A percentile compares a stretch with the other conserved stretches of the same genome.
Evolutionary conservation across 1,140 invertebrate species (phyloP).

Genomic region (Telenomus remus): DNA sequence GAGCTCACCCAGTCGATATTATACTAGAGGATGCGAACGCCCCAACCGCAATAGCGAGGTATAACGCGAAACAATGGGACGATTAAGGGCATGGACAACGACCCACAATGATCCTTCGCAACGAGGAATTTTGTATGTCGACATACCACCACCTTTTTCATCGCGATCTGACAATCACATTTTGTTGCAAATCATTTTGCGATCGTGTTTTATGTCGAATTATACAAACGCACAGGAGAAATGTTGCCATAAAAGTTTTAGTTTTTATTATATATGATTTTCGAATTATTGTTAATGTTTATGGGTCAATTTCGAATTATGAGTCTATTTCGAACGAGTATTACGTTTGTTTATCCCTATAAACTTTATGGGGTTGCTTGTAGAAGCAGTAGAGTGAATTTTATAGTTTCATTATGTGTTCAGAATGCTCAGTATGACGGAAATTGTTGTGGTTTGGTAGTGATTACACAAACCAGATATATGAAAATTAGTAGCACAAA

Average conservation of each 20-base stretch:
- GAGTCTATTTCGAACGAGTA: slow-evolving; percentile 25
- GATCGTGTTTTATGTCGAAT: slow-evolving; percentile 33
- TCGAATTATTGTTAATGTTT: slow-evolving; percentile 45
- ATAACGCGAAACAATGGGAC: slow-evolving; percentile 58
- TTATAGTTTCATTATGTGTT: slow-evolving; percentile 19
- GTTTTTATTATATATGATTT: slow-evolving; percentile 18
- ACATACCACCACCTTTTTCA: slow-evolving; percentile 40
- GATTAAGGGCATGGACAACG: slow-evolving; percentile 59
- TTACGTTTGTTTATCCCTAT: slow-evolving; percentile 18
- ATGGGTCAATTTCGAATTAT: slow-evolving; percentile 48
- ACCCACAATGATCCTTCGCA: slow-evolving; percentile 51
- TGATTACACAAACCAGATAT: too few relatives aligned
- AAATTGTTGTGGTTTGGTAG: too few relatives aligned
- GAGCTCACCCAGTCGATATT: slow-evolving; percentile 48
- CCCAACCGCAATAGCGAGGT: slow-evolving; percentile 38
- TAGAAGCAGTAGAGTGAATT: slow-evolving; percentile 22
- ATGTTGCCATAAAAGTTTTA: slow-evolving; percentile 22
- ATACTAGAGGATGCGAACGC: slow-evolving; percentile 41
- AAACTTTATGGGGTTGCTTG: slow-evolving; percentile 34
- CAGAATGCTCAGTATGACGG: not conserved
- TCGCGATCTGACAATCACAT: slow-evolving; percentile 40
- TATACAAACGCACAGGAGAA: slow-evolving; percentile 26
- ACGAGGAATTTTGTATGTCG: slow-evolving; percentile 51
- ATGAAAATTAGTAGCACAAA: too few relatives aligned
- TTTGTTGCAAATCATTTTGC: slow-evolving; percentile 41